Conservation (phyloP, 2,113 vertebrate genomes). For the Orientallactaga bullata region DNA sequence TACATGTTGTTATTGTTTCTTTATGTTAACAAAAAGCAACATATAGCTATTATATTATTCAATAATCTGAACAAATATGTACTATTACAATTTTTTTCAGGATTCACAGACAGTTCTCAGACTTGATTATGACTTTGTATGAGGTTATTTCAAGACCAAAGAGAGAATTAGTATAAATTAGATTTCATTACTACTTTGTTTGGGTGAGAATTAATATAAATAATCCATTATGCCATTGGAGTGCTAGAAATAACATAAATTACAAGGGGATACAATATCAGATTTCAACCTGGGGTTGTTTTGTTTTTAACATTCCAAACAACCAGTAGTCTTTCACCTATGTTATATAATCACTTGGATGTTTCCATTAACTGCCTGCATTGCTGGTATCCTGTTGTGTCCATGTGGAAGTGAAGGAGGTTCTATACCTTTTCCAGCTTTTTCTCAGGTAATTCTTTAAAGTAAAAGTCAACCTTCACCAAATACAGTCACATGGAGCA, state of each 20-base stretch:
- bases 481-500: background rate
- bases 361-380: background rate
- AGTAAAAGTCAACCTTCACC: background rate
- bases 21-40: constrained; percentile 9
- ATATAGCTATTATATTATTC: background rate
- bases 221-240: too few species aligned
- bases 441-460: constrained; percentile 25
- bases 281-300: background rate
- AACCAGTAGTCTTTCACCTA: background rate
- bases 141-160: background rate
- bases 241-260: background rate
- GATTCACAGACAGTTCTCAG: background rate
- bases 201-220: background rate
- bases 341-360: constrained; percentile 12
- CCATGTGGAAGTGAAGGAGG: background rate
- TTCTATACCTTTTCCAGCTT: background rate
- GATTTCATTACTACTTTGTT: background rate
- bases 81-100: background rate
- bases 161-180: background rate
- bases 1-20: constrained; percentile 9
- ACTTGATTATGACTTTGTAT: background rate
- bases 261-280: constrained; percentile 20
- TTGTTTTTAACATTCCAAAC: background rate
- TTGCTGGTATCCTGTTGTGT: background rate
- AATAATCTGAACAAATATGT: constrained; percentile 9